Base-by-base conservation (phyloP, 2,888 invertebrate species). In the Aleiodes alternator region DNA sequence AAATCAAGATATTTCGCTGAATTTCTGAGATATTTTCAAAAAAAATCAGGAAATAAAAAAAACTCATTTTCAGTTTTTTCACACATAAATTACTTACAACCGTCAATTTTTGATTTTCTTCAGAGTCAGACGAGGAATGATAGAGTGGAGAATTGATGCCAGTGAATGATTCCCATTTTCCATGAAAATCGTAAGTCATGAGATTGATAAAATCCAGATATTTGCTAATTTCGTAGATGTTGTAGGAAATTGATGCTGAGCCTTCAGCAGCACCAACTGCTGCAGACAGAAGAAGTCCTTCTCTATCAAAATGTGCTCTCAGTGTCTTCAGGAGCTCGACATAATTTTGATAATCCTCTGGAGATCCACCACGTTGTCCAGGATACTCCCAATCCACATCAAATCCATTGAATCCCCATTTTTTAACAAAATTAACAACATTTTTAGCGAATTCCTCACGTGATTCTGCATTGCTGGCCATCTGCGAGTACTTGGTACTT, bases 111-210 rank as follows among this genome's bases (percentile, higher is more conserved):
- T 84, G 83, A 3, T 85, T 80, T 0, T 79, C 80, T 3, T 82
- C 82, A 2, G 77, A 76, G 53, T 90, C 90, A 29, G 84, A 76
- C 0, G 83, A 34, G 0, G 82, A 84, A 0, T 89, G 85, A 78
- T 92, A 92, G 0, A 96, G 90, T 0, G 94, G 93, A 0, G 95
- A 91, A 83, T 95, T 94, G 72, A 94, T 92, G 0, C 94, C 95
- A 0, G 94, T 93, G 0, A 89, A 88, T 0, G 85, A 68, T 61
- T 95, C 94, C 93, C 93, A 94, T 0, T 92, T 87, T 1, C 94
- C 95, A 81, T 95, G 93, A 81, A 95, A 90, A 84, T 95, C 95
- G 81, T 96, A 96, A 0, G 94, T 87, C 95, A 96, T 95, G 0
- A 96, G 83, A 82, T 93, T 93, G 59, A 95, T 92, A 38, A 93